Evolutionary conservation across 2,113 vertebrate genomes (phyloP).

Genomic region (Falcunculus frontatus): DNA sequence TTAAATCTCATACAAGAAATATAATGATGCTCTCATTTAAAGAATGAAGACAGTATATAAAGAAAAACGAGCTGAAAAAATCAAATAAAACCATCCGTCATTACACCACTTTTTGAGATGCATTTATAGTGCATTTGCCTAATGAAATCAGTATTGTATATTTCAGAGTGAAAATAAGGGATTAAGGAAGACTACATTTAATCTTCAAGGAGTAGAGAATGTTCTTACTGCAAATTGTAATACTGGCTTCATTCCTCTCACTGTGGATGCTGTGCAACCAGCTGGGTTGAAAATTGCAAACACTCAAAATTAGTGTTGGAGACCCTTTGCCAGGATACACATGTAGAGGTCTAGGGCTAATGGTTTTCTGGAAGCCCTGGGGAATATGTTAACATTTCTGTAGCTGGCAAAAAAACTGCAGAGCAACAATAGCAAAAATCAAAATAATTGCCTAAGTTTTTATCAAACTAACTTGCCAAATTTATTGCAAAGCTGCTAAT

Average conservation of each 20-base stretch:
- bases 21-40: neutral
- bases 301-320: neutral
- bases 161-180: neutral
- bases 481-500: neutral
- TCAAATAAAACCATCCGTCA: neutral
- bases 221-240: neutral
- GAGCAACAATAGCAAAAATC: neutral
- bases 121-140: neutral
- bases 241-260: neutral
- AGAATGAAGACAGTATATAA: neutral
- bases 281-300: slow-evolving; percentile 17
- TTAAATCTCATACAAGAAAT: neutral
- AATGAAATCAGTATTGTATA: neutral
- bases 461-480: neutral
- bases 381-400: neutral
- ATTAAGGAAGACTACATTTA: slow-evolving; percentile 5
- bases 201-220: neutral
- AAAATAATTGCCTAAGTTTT: neutral
- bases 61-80: neutral
- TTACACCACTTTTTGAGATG: neutral
- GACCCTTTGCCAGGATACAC: neutral
- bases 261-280: neutral
- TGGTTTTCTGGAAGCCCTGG: neutral
- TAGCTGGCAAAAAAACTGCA: neutral
- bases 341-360: neutral